Conservation (phyloP, 2,888 invertebrate genomes). For the Leucophenga montana region DNA sequence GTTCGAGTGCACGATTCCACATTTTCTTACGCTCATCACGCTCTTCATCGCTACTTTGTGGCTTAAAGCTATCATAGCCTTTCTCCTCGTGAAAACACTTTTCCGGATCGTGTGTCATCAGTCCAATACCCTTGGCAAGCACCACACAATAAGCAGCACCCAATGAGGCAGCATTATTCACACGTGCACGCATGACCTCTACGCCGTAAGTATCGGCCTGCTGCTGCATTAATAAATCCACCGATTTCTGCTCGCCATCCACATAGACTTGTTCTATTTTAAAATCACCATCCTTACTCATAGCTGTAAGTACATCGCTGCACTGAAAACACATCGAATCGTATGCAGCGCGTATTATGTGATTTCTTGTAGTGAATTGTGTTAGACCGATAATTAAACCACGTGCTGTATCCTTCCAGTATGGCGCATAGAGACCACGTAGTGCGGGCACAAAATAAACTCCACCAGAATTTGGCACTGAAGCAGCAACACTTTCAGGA, state of each 20-base stretch:
- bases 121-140: constrained; percentile 80
- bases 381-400: constrained; percentile 92
- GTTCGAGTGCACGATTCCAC: constrained; percentile 95
- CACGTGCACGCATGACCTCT: constrained; percentile 87
- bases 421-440: constrained; percentile 94
- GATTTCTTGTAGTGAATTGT: constrained; percentile 90
- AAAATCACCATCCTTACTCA: constrained; percentile 90
- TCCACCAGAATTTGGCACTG: constrained; percentile 89
- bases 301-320: constrained; percentile 89
- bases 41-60: constrained; percentile 86
- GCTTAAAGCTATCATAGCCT: constrained; percentile 83
- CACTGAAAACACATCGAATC: constrained; percentile 97
- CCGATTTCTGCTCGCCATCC: constrained; percentile 92
- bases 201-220: constrained; percentile 94
- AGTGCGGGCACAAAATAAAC: constrained; percentile 98
- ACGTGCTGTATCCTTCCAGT: constrained; percentile 93
- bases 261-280: constrained; percentile 85
- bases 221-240: constrained; percentile 91
- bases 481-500: constrained; percentile 80
- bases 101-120: constrained; percentile 78
- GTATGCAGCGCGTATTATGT: constrained; percentile 91
- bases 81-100: constrained; percentile 70
- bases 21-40: constrained; percentile 86
- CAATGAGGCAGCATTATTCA: constrained; percentile 90
- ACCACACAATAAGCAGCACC: constrained; percentile 94